Percentiles rank a stretch among this genome's conserved stretches.
These are phyloP conservation scores for Anthopleura xanthogrammica DNA, from an alignment of 92 coral and sea anemone genomes.

Conservation along the genomic window DNA sequence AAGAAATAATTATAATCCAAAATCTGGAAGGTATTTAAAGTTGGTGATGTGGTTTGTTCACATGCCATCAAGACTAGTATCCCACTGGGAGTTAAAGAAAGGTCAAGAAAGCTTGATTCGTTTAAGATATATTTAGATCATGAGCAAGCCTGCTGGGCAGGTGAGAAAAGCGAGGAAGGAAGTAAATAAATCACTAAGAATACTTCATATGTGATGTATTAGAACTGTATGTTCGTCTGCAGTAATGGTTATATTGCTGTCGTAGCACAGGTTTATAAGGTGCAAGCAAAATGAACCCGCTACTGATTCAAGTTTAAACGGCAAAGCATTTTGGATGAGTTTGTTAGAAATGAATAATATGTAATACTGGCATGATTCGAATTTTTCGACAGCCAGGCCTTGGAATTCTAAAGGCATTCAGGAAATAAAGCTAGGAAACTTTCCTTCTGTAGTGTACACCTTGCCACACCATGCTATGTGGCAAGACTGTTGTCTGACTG, in stretches of 20 bases:
- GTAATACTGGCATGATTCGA: too few species aligned
- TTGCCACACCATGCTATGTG: too few species aligned
- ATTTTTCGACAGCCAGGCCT: too few species aligned
- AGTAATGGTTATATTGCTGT: neutral
- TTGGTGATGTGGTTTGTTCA: neutral
- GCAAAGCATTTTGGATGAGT: too few species aligned
- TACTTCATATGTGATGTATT: neutral
- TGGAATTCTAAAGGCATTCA: too few species aligned
- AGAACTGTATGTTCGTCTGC: neutral
- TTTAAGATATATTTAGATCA: neutral
- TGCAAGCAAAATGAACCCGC: too few species aligned
- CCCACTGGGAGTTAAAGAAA: neutral
- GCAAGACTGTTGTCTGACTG: too few species aligned
- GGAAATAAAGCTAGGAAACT: too few species aligned
- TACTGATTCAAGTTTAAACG: too few species aligned
- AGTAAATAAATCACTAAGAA: neutral
- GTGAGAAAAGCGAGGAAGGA: conserved; percentile 1
- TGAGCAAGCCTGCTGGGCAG: neutral
- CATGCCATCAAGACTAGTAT: neutral
- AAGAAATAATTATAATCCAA: neutral
- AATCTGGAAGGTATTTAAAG: neutral
- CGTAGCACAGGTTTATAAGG: too few species aligned
- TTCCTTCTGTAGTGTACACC: too few species aligned
- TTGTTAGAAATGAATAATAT: too few species aligned
- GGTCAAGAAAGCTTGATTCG: neutral